phyloP scores from a whole-genome alignment of 2,888 invertebrate species.

The Tineola bisselliella region DNA sequence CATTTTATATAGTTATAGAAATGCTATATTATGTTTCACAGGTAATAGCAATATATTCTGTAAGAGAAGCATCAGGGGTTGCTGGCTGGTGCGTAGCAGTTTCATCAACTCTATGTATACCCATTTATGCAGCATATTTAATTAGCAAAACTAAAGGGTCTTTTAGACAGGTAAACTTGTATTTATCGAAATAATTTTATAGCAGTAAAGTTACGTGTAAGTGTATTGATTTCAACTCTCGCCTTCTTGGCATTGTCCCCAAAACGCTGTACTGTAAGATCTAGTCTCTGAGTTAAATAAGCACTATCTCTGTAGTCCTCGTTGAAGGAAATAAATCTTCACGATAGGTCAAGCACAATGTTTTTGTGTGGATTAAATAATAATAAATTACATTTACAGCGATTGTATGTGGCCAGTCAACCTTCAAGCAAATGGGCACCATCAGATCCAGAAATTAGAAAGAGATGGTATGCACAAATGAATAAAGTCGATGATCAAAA shows the following conservation, averaged over 20 bases:
- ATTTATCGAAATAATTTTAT: no score
- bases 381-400: constrained; percentile 30
- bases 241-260: no score
- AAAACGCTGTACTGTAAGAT: no score
- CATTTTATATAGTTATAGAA: neutral
- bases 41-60: constrained; percentile 70
- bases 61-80: constrained; percentile 67
- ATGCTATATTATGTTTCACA: constrained; percentile 34
- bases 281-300: no score
- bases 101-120: constrained; percentile 80
- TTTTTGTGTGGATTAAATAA: no score
- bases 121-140: constrained; percentile 65
- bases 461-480: constrained; percentile 30
- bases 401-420: constrained; percentile 34
- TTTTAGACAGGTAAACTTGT: constrained; percentile 52
- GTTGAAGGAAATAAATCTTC: no score
- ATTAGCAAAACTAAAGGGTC: constrained; percentile 56
- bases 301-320: no score
- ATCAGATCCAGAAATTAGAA: constrained; percentile 41
- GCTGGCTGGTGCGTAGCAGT: constrained; percentile 74
- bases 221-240: no score
- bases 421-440: constrained; percentile 70
- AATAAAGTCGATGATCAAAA: neutral
- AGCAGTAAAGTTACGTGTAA: no score
- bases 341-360: no score